Evolutionary conservation across 92 coral and sea anemone genomes (phyloP).

Genomic region (Palythoa caribaeorum): DNA sequence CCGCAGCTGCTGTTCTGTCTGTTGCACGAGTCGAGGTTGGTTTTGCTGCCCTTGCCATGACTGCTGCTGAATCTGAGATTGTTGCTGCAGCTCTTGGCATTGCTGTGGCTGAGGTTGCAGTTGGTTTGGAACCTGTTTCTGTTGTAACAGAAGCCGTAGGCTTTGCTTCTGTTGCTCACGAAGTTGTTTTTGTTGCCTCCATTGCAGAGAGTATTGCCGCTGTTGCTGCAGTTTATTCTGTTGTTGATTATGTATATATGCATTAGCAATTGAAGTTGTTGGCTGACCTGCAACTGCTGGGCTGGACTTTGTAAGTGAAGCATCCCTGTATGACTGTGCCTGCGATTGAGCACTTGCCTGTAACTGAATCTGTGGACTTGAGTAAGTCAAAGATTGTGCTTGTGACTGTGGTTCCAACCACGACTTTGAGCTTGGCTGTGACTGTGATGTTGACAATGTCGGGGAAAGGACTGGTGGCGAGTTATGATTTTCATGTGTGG

Average conservation of each 20-base stretch:
- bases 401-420: not conserved
- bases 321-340: not conserved
- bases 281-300: not conserved
- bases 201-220: not conserved
- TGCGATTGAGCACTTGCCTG: not conserved
- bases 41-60: constrained; percentile 19
- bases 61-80: not conserved
- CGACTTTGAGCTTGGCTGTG: not conserved
- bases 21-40: not conserved
- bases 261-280: not conserved
- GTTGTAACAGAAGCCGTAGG: not conserved
- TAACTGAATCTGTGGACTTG: not conserved
- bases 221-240: not conserved
- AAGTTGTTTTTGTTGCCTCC: not conserved
- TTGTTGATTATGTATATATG: not conserved
- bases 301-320: not conserved
- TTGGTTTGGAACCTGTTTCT: not conserved
- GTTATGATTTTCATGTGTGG: not conserved
- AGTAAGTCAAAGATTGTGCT: not conserved
- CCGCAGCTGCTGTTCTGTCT: constrained; percentile 39
- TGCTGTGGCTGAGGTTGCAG: not conserved
- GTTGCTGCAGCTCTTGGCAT: not conserved
- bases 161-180: not conserved
- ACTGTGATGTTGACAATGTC: not conserved
- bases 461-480: not conserved